Base-by-base conservation (phyloP, 2,113 vertebrate genomes). In the Gallinago undulata region DNA sequence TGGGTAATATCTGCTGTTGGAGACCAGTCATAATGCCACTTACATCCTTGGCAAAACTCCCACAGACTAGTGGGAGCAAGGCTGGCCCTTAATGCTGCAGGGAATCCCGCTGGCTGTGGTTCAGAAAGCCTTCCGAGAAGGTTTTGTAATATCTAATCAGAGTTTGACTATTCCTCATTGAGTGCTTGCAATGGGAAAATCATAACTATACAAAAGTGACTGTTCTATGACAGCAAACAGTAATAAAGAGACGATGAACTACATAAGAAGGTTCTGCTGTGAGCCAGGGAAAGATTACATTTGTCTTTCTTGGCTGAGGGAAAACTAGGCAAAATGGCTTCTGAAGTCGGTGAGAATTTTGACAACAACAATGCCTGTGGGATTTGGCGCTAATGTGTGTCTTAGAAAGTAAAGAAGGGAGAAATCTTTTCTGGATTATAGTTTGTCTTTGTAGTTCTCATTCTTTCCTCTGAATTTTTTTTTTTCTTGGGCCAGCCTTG, bases 71-170 rank as follows among this genome's bases (percentile, higher is more conserved):
- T 63, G 91, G 95, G 95, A 96, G 95, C 87, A 94, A 92, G 91
- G 31, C 89, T 94, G 84, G 81, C 68, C 90, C 94, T 79, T 83
- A 80, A 87, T 97, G 95, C 96, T 95, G 89, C 81, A 35, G 92
- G 95, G 96, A 94, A 96, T 97, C 96, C 96, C 0, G 0, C 94
- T 96, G 95, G 96, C 96, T 93, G 89, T 37, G 66, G 76, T 96
- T 97, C 96, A 97, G 93, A 93, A 97, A 96, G 76, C 85, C 77
- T 95, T 93, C 80, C 9, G 87, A 96, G 95, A 92, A 95, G 94
- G 92, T 92, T 96, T 97, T 89, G 94, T 93, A 96, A 76, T 72
- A 50, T 79, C 91, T 96, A 91, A 89, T 94, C 92, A 94, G 95
- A 81, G 77, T 76, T 50, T 79, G 62, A 87, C 92, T 94, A 39